Evolutionary conservation across 2,888 invertebrate genomes (phyloP), one percentile per base, ranked within the genome.

Genomic region (Ornithoptera priamus): DNA sequence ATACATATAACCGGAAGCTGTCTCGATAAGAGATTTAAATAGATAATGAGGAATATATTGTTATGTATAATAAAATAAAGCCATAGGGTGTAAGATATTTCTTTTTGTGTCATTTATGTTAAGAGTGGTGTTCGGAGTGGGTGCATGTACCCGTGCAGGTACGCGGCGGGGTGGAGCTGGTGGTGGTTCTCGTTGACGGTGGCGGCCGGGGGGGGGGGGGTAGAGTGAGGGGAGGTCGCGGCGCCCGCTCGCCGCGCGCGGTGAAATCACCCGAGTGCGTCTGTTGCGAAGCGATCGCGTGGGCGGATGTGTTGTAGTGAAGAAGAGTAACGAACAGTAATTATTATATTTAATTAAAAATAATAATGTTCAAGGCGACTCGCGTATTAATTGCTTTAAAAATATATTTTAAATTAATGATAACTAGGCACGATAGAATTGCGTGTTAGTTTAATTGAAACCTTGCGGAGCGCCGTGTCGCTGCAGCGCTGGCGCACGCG

Each of bases 291-390:
- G 77, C 76, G 57, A 77, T 78, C 75, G 79, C 81, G 81, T 82
- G 78, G 81, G 81, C 78, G 80, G 80, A 81, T 79, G 77, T 75
- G 77, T 75, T 46, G 17, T 12, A 77, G 76, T 74, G 76, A 39
- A 72, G 71, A 77, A 72, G 65, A 65, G 61, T 56, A 53, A 72
- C 69, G 24, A 17, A 30, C 63, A 53, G 56, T 70, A 72, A 72
- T 68, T 62, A 66, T 62, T 50, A 46, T 46, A 46, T 46, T 57
- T 36, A 70, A 17, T 46, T 68, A 20, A 20, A 56, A 59, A 24
- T 24, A 59, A 36, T 65, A 42, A 39, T 30, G n/a, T 56, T 64
- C 39, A 64, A 64, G 39, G 39, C 30, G 6, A 18, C 30, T 8
- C 63, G 56, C n/a, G 12, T 15, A n/a, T 57, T 39, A 59, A 59